Percentiles rank a stretch among this genome's conserved stretches.
phyloP scores from a whole-genome alignment of 2,888 invertebrate genomes.

The Terebella lapidaria region DNA sequence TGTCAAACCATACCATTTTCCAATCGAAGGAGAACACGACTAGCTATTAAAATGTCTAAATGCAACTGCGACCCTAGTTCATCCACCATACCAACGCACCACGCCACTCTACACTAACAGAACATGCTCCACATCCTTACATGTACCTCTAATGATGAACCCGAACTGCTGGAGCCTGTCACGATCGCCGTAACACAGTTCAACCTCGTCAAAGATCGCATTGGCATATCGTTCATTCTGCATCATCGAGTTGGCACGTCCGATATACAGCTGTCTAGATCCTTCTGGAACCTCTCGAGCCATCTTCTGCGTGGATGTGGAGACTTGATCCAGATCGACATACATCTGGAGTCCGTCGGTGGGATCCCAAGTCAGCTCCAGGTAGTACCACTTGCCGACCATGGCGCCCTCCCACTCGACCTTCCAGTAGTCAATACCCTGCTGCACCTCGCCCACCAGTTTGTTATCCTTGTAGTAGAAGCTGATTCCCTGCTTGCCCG shows the following conservation, averaged over 20 bases:
- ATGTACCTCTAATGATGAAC: constrained; percentile 25
- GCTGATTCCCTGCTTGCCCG: constrained; percentile 33
- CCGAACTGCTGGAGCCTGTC: constrained; percentile 25
- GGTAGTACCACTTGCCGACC: constrained; percentile 40
- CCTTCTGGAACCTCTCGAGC: not conserved
- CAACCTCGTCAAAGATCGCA: constrained; percentile 15
- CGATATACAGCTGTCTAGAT: constrained; percentile 30
- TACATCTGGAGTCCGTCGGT: constrained; percentile 34
- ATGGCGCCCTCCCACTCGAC: constrained; percentile 24
- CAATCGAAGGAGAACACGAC: no score
- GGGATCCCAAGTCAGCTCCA: constrained; percentile 43
- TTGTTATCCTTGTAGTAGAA: constrained; percentile 30
- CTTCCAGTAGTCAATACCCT: constrained; percentile 25
- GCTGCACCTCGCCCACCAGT: constrained; percentile 31
- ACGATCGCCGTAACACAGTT: constrained; percentile 25
- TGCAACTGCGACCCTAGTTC: no score
- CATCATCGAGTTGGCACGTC: constrained; percentile 25
- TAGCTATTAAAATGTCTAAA: no score
- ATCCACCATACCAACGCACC: no score
- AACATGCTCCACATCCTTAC: no score
- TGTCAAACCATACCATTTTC: no score
- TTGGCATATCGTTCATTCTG: constrained; percentile 5
- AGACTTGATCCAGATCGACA: constrained; percentile 31
- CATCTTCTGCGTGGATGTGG: constrained; percentile 2
- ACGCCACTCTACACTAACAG: no score